Conservation (phyloP, 2,113 vertebrate genomes). For the Daubentonia madagascariensis region DNA sequence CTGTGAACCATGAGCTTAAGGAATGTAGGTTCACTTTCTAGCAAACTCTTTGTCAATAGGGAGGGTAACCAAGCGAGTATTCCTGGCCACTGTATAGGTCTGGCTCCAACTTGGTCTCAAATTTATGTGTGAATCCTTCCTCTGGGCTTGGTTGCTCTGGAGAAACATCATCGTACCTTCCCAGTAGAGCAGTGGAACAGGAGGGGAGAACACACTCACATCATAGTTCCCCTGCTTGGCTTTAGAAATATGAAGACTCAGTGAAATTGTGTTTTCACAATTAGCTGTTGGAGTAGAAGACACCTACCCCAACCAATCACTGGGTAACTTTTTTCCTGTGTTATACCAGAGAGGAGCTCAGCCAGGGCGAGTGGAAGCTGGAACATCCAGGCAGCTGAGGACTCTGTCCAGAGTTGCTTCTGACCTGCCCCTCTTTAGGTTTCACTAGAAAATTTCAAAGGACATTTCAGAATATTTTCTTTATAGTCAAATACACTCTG, state of each 20-base stretch:
- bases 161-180: neutral
- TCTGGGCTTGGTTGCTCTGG: too few relatives aligned
- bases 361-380: neutral
- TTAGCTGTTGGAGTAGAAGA: neutral
- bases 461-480: neutral
- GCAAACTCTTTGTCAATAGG: neutral
- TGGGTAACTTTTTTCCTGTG: neutral
- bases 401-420: neutral
- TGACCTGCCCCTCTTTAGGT: neutral
- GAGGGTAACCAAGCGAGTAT: fast-evolving
- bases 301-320: neutral
- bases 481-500: neutral
- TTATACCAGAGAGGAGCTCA: neutral
- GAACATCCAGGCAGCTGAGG: neutral
- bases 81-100: neutral
- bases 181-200: too few relatives aligned
- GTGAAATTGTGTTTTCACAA: neutral
- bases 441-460: neutral
- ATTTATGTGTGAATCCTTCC: neutral
- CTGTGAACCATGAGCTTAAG: neutral
- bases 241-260: neutral
- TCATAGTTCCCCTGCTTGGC: neutral
- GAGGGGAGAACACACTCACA: neutral
- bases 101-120: neutral
- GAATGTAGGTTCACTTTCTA: fast-evolving